Evolutionary conservation across 1,140 invertebrate genomes (phyloP), one percentile per base, ranked within the genome.

Genomic region (Zaprionus gabonicus): DNA sequence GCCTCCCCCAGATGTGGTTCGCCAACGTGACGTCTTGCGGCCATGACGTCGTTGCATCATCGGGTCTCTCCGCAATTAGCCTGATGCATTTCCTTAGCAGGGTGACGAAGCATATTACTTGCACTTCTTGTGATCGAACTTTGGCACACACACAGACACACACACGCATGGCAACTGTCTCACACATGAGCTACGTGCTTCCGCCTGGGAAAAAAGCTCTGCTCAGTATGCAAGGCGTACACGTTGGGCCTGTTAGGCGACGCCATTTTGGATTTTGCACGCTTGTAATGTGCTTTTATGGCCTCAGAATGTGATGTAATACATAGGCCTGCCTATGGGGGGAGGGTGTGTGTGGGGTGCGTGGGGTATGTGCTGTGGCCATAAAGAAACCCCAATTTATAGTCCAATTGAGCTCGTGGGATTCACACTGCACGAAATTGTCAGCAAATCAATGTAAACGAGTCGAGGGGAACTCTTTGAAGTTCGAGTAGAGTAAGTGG

Each of bases 221-320:
- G 53, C 64, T 56, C 38, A 44, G 36, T 66, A 44, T 12, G 53
- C 23, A 51, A 51, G 20, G 12, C 46, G 25, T 51, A 17, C n/a
- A 6, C 7, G 46, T 6, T 6, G 7, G 17, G 15, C 6, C 20
- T 51, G 9, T 51, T 12, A 17, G 4, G 46, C 20, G 46, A 4
- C 36, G 63, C 23, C 49, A 63, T 46, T 51, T 49, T 51, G 20
- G 10, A 25, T 25, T 25, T 4, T 25, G 46, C 46, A 51, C 20
- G 46, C 46, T 51, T 51, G 46, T 51, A 51, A 51, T 65, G 20
- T 55, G 49, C 15, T 66, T 59, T 73, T 67, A 38, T 59, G 44
- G 49, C 38, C 38, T 27, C 41, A 72, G 25, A 57, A 56, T 62
- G 46, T 76, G 57, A 65, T 72, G 74, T 62, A 73, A 72, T 38